Evolutionary conservation across 2,113 vertebrate genomes (phyloP), one percentile per base, ranked within the genome.

Genomic region (Mobula birostris): DNA sequence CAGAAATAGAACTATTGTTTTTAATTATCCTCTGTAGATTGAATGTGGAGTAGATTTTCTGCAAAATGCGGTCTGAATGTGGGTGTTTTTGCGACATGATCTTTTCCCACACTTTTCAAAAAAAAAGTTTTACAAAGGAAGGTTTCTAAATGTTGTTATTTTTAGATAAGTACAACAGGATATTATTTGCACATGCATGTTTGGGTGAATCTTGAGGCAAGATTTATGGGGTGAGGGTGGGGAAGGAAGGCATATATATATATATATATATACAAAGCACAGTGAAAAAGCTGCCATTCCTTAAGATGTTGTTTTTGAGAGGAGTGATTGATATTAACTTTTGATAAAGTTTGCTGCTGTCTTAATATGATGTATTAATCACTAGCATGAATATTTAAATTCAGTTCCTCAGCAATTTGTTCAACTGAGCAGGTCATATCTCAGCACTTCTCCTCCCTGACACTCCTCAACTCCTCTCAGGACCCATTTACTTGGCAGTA

Each of bases 351-450:
- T 87, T 61, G 24, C 83, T 87, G 27, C 29, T 36, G 12, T 80
- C 29, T 36, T 32, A 27, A 88, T 63, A 58, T 27, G 48, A 63
- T 15, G 1, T 72, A 48, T 93, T 32, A 93, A 93, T 93, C 36
- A 74, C 68, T 1, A 74, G 3, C 90, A 74, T 48, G 36, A 72
- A 29, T 92, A 63, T 29, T 93, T 93, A 68, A 93, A 2, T 88
- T 88, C 85, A 32, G 85, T 14, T n/a, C 61, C 61, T 88, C 58
- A 72, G 68, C 90, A 92, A 92, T 72, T 66, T 27, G 68, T 72
- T 74, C 68, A 74, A 74, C 24, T 12, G 36, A 74, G 21, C 2
- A 56, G 90, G 40, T 56, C 70, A 14, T 48, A 93, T 48, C 24
- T 74, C 17, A 72, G 48, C 48, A 48, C 48, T 48, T 48, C 48